Evolutionary conservation across 1,140 invertebrate species (phyloP).

Genomic region (Drosophila auraria): DNA sequence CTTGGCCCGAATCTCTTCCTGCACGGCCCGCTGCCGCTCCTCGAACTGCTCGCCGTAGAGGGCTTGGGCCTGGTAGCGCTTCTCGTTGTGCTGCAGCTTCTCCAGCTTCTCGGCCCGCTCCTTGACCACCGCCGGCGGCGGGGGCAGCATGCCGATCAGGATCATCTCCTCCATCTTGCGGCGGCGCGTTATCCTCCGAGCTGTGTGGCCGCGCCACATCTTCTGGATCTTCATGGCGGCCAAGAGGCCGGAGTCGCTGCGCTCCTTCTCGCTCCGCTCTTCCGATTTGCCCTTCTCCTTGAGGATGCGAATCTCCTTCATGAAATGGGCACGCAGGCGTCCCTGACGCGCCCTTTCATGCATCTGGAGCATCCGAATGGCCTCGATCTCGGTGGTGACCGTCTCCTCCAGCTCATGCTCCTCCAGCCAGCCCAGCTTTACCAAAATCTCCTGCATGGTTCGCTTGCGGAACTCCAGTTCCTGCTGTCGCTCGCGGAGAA

Average conservation of each 20-base stretch:
- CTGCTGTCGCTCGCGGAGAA: constrained; percentile 88
- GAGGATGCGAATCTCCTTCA: constrained; percentile 93
- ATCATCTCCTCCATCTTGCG: constrained; percentile 93
- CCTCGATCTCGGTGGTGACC: constrained; percentile 92
- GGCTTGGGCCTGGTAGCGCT: constrained; percentile 88
- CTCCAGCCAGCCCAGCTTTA: constrained; percentile 89
- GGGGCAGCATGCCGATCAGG: constrained; percentile 91
- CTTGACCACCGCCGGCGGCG: constrained; percentile 78
- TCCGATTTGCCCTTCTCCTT: constrained; percentile 90
- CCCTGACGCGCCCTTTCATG: constrained; percentile 97
- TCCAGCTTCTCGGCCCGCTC: constrained; percentile 72
- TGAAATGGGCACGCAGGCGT: constrained; percentile 92
- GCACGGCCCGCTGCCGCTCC: constrained; percentile 86
- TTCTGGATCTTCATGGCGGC: constrained; percentile 93
- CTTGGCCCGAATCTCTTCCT: constrained; percentile 88
- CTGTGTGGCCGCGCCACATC: constrained; percentile 92
- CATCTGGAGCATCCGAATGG: constrained; percentile 93
- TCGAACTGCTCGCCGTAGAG: constrained; percentile 88
- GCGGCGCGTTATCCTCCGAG: constrained; percentile 89
- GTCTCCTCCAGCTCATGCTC: constrained; percentile 86
- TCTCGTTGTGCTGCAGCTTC: constrained; percentile 67
- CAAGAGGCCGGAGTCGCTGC: constrained; percentile 86
- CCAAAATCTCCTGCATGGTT: constrained; percentile 89
- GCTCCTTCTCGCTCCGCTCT: constrained; percentile 86
- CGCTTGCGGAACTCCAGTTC: constrained; percentile 87